A percentile compares a stretch with the other conserved stretches of the same genome.
These are phyloP conservation scores for Zelostemma sp. DNA, from an alignment of 1,140 invertebrate genomes.

Conservation along the genomic window DNA sequence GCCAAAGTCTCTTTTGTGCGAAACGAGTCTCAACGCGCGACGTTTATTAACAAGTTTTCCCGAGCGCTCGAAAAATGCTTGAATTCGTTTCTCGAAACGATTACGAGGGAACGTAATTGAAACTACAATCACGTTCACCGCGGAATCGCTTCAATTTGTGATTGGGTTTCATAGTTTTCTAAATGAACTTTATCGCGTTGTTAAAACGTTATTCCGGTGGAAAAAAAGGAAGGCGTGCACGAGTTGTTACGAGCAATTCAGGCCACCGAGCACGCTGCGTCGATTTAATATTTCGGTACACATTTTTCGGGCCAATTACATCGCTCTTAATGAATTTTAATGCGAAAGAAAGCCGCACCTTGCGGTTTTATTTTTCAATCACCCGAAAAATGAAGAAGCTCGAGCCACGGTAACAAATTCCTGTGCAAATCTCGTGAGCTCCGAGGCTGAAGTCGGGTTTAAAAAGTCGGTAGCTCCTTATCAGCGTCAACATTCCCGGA, in stretches of 20 bases:
- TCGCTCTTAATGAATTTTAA: slow-evolving; percentile 1
- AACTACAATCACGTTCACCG: not conserved
- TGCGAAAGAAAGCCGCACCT: not conserved
- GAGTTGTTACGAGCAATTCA: not conserved
- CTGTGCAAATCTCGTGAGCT: slow-evolving; percentile 4
- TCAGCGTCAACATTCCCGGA: slow-evolving; percentile 42
- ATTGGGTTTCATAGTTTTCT: slow-evolving; percentile 1
- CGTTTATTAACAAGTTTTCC: not conserved
- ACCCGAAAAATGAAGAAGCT: not conserved
- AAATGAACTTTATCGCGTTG: not conserved
- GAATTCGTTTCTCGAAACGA: not conserved
- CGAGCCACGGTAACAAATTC: too few species aligned
- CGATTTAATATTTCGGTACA: slow-evolving; percentile 2
- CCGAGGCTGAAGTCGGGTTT: slow-evolving; percentile 21
- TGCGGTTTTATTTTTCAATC: slow-evolving; percentile 3
- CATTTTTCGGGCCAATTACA: not conserved
- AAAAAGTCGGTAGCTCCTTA: slow-evolving; percentile 23
- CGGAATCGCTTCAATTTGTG: not conserved
- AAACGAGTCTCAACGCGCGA: not conserved
- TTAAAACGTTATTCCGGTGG: not conserved
- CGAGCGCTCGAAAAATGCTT: not conserved
- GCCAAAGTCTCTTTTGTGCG: not conserved
- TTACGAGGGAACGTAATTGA: not conserved
- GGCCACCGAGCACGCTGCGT: not conserved
- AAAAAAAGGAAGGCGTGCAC: not conserved